Percentiles rank a stretch among this genome's conserved stretches.
Evolutionary conservation across 1,140 invertebrate species (phyloP).

Genomic region (Heterodera carotae): DNA sequence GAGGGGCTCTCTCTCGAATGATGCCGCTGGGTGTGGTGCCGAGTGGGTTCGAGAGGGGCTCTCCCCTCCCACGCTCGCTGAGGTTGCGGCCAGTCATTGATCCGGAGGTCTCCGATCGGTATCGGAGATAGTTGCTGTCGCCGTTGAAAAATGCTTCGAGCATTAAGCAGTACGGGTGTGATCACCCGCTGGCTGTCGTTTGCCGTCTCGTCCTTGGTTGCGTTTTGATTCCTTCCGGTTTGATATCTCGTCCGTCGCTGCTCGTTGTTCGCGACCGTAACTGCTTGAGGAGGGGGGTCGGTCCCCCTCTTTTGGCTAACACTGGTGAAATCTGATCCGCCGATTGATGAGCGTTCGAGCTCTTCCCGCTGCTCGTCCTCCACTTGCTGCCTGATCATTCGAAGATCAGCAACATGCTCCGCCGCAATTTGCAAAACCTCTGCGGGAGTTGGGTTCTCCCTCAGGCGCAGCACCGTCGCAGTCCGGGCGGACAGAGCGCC

Average conservation of each 20-base stretch:
- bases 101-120: too few relatives aligned
- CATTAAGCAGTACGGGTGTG: neutral
- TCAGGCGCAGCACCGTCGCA: neutral
- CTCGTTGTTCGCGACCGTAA: too few relatives aligned
- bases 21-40: too few relatives aligned
- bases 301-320: too few relatives aligned
- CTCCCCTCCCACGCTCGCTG: neutral
- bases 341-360: neutral
- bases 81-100: too few relatives aligned
- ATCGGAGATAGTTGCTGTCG: too few relatives aligned
- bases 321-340: too few relatives aligned
- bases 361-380: neutral
- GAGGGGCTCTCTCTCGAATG: neutral
- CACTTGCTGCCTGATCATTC: neutral
- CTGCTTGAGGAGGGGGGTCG: too few relatives aligned
- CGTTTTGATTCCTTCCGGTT: too few relatives aligned
- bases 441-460: neutral
- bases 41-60: too few relatives aligned
- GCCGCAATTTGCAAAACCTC: neutral
- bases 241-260: neutral
- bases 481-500: neutral
- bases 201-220: too few relatives aligned
- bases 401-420: neutral
- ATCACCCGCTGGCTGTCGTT: neutral
- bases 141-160: neutral